Percentiles rank a stretch among this genome's conserved stretches.
These are phyloP conservation scores for Motacilla alba DNA, from an alignment of 2,113 vertebrate species.

Conservation along the genomic window DNA sequence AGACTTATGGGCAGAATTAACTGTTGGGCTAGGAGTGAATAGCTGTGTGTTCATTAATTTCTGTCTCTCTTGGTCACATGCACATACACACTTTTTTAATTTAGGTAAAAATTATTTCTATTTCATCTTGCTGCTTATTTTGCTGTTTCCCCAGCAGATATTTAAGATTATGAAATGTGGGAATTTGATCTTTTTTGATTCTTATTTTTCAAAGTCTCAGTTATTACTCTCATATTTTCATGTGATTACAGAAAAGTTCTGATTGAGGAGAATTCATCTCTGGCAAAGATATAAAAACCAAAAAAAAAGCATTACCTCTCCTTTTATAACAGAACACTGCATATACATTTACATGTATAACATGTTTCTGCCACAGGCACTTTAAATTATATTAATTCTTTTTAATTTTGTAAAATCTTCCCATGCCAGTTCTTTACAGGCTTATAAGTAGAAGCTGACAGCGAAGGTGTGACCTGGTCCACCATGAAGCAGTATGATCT, in stretches of 20 bases:
- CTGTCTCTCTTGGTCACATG: neutral
- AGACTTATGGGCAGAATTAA: neutral
- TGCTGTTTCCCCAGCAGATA: neutral
- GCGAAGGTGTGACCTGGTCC: neutral
- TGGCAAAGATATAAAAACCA: neutral
- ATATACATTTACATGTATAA: neutral
- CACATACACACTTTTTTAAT: neutral
- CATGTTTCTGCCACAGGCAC: neutral
- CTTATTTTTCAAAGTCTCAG: neutral
- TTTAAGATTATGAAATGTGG: neutral
- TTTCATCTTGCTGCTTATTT: neutral
- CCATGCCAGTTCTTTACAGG: rapidly evolving
- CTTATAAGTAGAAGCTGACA: neutral
- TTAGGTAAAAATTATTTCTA: neutral
- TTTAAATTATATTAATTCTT: neutral
- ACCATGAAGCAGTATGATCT: neutral
- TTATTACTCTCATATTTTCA: neutral
- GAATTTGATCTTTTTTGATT: neutral
- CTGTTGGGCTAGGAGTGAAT: neutral
- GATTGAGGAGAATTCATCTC: neutral
- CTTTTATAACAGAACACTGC: neutral
- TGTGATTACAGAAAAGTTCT: neutral
- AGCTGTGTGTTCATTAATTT: neutral
- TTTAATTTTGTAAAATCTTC: neutral
- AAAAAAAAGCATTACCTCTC: neutral